Evolutionary conservation across 2,113 vertebrate species (phyloP), one percentile per base, ranked within the genome.

Genomic region (Rostratula benghalensis): DNA sequence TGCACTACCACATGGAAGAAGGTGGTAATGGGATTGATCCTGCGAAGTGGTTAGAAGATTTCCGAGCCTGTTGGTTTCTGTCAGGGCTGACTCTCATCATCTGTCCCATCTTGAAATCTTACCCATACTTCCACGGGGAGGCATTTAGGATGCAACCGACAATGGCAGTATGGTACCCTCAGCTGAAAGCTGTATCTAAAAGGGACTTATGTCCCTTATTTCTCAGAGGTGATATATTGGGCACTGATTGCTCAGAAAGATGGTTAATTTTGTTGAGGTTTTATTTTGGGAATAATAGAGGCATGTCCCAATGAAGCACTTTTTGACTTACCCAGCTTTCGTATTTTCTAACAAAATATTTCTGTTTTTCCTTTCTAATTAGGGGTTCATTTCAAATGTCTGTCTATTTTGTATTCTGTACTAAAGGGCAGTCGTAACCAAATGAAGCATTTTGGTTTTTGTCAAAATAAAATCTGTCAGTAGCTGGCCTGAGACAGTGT

Each of bases 381-480:
- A 77, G 37, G 10, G 28, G 25, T 90, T 83, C 1, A 0, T 78
- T 92, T 83, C 35, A 45, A 81, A 67, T 46, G 19, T 68, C 30
- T 73, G 71, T 76, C 59, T 84, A 30, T 57, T 94, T 83, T 81
- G 41, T 81, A 77, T 89, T 90, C 94, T 51, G 15, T 25, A 17
- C 33, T 50, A 41, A 92, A 80, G 31, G 65, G 46, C 45, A 79
- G 48, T 90, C 67, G 64, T 64, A 86, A 77, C n/a, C 64, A 94
- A 94, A 92, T 70, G 60, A 94, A 92, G 53, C 60, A 70, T 88
- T 95, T 96, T 89, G 57, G 85, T 76, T 94, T 97, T 94, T 93
- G 68, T 89, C 76, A 95, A 94, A 96, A 82, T 92, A 77, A 90
- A 92, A 83, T 87, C 93, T 94, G 91, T 94, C 86, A 87, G 57